phyloP scores from a whole-genome alignment of 2,113 vertebrate genomes.

The Odobenus rosmarus region DNA sequence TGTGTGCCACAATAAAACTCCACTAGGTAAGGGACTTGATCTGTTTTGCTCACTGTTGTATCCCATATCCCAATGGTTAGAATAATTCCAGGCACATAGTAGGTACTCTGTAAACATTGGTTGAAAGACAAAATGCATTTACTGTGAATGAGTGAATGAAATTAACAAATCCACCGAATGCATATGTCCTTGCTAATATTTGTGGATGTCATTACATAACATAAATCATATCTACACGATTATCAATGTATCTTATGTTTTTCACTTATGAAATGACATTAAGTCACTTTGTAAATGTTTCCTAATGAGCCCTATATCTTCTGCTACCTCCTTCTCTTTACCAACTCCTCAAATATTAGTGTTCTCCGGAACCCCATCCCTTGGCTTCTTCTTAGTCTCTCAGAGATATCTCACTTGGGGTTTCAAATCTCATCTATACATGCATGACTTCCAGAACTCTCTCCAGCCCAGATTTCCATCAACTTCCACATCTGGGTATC shows the following conservation, averaged over 20 bases:
- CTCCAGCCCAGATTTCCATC: not conserved
- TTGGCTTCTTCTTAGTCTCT: not conserved
- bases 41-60: constrained; percentile 11
- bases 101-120: not conserved
- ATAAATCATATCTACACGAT: not conserved
- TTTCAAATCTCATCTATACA: not conserved
- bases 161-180: not conserved
- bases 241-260: not conserved
- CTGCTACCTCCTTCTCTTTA: not conserved
- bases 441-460: not conserved
- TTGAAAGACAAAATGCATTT: not conserved
- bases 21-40: not conserved
- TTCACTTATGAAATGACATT: not conserved
- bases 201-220: not conserved
- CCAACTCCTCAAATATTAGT: not conserved
- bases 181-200: not conserved
- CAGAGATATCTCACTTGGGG: not conserved
- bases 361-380: not conserved
- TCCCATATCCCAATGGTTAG: not conserved
- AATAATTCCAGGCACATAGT: not conserved
- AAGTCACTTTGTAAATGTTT: not conserved
- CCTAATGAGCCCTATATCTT: not conserved
- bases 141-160: not conserved
- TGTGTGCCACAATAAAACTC: not conserved
- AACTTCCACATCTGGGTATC: not conserved